Evolutionary conservation across 30 jellyfish, hydroid and myxozoan genomes (phyloP), one percentile per base, ranked within the genome.

Genomic region (Rhopilema esculentum): DNA sequence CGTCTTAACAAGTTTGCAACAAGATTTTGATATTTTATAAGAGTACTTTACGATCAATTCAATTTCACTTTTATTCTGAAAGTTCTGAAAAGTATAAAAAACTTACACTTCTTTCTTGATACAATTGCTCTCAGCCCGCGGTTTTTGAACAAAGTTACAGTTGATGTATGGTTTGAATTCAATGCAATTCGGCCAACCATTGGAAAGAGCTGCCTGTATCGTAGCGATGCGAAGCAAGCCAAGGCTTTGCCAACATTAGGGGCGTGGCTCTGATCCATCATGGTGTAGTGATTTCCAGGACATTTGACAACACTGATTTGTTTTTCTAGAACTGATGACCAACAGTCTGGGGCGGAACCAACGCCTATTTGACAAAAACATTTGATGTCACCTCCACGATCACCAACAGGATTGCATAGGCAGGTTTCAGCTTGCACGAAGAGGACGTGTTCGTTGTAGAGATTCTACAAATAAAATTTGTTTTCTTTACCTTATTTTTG

Each of bases 261-360:
- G 0, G 78, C 92, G 51, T 86, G 72, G 53, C 79, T 72, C 0
- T 25, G 49, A 12, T 53, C 72, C 70, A 83, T 40, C 78, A 83
- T 83, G n/a, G 86, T 8, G 77, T 25, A 69, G 49, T 83, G 92
- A 72, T 83, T 65, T 15, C 92, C 92, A 17, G 77, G 64, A 8
- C 75, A 69, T 12, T 15, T 72, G 4, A 27, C 79, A 1, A 69
- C 68, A 68, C 19, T 23, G 30, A 75, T 1, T 18, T 69, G 64
- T 1, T 85, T 75, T 19, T 23, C 51, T n/a, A 83, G 19, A 0
- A 69, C 64, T 16, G 75, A 21, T 30, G 74, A 50, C 92, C 92
- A 83, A 26, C 92, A 75, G 28, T 83, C 85, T 15, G 50, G 69
- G 22, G 86, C 17, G 4, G 92, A 6, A 18, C 92, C 92, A 49